Evolutionary conservation across 2,888 invertebrate species (phyloP).

Genomic region (Elegia similella): DNA sequence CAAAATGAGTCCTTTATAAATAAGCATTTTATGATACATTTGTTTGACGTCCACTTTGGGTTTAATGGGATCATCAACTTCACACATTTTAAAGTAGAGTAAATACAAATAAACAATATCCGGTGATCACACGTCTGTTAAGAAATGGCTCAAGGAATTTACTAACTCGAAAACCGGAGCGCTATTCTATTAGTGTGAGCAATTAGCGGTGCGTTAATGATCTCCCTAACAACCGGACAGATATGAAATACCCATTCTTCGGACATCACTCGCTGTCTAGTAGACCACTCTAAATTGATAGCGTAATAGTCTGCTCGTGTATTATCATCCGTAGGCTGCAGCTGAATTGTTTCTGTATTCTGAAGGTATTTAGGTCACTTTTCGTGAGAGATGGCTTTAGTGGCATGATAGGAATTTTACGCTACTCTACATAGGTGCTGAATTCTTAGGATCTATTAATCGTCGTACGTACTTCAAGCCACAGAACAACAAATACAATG

Average conservation of each 20-base stretch:
- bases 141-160: conserved; percentile 73
- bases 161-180: conserved; percentile 57
- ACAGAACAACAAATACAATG: too few species aligned
- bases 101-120: conserved; percentile 6
- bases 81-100: background rate
- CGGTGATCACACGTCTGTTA: conserved; percentile 40
- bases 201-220: conserved; percentile 77
- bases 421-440: conserved; percentile 31
- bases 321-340: conserved; percentile 43
- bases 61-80: background rate
- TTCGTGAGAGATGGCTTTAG: conserved; percentile 29
- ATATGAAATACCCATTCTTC: conserved; percentile 35
- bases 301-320: conserved; percentile 49
- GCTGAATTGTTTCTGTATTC: conserved; percentile 53
- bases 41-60: background rate
- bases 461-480: background rate
- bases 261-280: conserved; percentile 30
- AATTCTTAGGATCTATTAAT: conserved; percentile 33
- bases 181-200: conserved; percentile 73
- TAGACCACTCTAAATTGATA: conserved; percentile 47
- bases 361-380: conserved; percentile 51
- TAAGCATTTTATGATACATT: background rate
- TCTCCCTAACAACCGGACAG: conserved; percentile 58
- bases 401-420: conserved; percentile 40
- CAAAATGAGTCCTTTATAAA: conserved; percentile 22